Evolutionary conservation across 2,797 vertebrate species (phyloP).

Genomic region (Chanos chanos): DNA sequence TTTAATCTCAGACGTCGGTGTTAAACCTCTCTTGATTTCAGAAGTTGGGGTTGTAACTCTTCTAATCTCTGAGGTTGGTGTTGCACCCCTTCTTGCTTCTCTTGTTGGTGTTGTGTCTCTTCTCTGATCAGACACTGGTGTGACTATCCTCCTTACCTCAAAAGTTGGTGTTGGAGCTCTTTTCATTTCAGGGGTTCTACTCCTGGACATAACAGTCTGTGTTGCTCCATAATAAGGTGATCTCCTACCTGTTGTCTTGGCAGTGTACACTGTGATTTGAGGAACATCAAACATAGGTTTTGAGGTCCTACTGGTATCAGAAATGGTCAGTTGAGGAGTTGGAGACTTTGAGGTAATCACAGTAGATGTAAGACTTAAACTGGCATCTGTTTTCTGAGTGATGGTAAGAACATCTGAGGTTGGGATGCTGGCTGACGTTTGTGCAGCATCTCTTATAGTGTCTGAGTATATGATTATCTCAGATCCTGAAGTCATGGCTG

Average conservation of each 20-base stretch:
- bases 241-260: conserved; percentile 56
- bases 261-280: conserved; percentile 74
- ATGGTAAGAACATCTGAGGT: conserved; percentile 27
- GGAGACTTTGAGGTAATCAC: conserved; percentile 66
- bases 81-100: conserved; percentile 39
- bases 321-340: conserved; percentile 66
- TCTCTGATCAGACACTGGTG: conserved; percentile 34
- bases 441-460: conserved; percentile 23
- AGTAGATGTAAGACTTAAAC: conserved; percentile 48
- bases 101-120: conserved; percentile 43
- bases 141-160: conserved; percentile 41
- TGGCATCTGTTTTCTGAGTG: conserved; percentile 23
- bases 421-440: conserved; percentile 26
- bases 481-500: conserved; percentile 22
- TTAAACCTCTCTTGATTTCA: conserved; percentile 29
- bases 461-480: conserved; percentile 38
- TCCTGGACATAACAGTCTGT: conserved; percentile 42
- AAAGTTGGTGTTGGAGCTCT: conserved; percentile 40
- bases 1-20: conserved; percentile 41
- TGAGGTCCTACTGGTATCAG: conserved; percentile 61
- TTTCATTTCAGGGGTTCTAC: conserved; percentile 51
- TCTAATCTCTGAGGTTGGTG: conserved; percentile 34
- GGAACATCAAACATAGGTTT: conserved; percentile 77
- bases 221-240: conserved; percentile 59
- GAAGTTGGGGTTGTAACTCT: conserved; percentile 27